Conservation (phyloP, 2,113 vertebrate genomes). For the Antechinus flavipes region DNA sequence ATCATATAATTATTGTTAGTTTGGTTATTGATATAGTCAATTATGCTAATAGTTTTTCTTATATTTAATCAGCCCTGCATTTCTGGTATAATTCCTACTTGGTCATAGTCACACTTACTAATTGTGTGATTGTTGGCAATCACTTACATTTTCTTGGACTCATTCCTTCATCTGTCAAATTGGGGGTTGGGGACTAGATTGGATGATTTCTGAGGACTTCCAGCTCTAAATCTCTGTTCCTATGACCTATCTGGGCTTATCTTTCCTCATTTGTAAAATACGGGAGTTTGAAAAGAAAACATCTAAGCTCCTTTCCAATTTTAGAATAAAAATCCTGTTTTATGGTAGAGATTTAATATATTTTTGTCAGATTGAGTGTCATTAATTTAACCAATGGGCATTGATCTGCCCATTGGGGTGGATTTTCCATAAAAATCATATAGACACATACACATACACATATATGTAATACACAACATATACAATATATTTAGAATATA, state of each 20-base stretch:
- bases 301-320: neutral
- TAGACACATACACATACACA: neutral
- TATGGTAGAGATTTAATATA: neutral
- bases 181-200: too few relatives aligned
- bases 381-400: neutral
- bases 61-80: too few relatives aligned
- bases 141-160: neutral
- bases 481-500: neutral
- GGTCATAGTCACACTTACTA: neutral
- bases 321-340: neutral
- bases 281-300: neutral
- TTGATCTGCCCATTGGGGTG: neutral
- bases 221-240: neutral
- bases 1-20: too few relatives aligned
- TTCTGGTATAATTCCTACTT: too few relatives aligned
- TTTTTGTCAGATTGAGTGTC: neutral
- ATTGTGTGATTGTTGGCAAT: neutral
- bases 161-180: neutral
- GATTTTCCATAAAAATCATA: neutral
- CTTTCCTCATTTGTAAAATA: neutral
- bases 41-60: too few relatives aligned
- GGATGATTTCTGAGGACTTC: too few relatives aligned
- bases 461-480: neutral
- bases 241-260: neutral
- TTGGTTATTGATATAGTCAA: too few relatives aligned